These are phyloP conservation scores for Pheucticus melanocephalus DNA, from an alignment of 2,113 vertebrate species.

Conservation along the genomic window DNA sequence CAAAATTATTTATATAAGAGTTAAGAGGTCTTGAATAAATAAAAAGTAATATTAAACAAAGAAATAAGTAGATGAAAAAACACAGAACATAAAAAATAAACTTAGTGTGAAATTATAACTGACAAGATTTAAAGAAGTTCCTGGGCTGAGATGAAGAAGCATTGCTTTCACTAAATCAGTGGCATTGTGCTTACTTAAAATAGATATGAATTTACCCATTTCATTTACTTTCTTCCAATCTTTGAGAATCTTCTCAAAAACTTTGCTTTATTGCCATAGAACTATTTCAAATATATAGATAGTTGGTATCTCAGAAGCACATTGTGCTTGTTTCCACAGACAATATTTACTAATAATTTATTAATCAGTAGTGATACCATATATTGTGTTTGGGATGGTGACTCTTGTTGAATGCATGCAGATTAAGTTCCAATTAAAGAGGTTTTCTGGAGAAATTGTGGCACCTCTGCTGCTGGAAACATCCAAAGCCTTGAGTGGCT, in stretches of 20 bases:
- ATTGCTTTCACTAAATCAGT: background rate
- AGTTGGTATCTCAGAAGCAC: background rate
- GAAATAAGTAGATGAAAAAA: background rate
- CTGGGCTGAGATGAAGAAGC: background rate
- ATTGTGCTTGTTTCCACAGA: background rate
- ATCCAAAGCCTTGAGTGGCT: background rate
- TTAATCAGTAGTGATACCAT: background rate
- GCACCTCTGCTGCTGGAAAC: background rate
- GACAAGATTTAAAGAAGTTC: background rate
- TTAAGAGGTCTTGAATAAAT: background rate
- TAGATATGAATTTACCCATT: background rate
- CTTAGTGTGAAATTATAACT: background rate
- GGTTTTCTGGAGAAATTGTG: background rate
- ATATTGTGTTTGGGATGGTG: background rate
- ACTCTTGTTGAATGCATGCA: background rate
- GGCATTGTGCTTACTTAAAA: background rate
- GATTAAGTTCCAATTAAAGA: background rate
- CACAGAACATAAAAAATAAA: background rate
- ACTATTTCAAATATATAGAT: background rate
- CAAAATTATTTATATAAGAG: rapidly evolving
- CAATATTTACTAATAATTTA: background rate
- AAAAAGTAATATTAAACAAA: background rate
- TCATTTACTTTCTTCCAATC: background rate
- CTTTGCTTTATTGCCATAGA: background rate
- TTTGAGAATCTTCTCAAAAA: background rate